Conservation (phyloP, 2,797 vertebrate species). For the Typhlichthys subterraneus region DNA sequence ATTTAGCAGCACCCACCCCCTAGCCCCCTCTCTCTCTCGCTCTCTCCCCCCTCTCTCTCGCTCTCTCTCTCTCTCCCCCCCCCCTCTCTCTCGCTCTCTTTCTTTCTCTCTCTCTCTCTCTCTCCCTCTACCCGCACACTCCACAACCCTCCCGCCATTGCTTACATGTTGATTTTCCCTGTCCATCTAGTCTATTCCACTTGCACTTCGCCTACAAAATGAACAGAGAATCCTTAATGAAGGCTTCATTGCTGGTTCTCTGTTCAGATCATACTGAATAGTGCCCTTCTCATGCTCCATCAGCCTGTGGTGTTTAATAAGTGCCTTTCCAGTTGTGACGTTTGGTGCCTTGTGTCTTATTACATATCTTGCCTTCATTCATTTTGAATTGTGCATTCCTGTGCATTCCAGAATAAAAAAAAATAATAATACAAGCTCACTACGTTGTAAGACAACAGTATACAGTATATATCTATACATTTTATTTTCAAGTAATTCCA, state of each 20-base stretch:
- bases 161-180: slow-evolving; percentile 56
- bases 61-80: slow-evolving; percentile 20
- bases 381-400: too few species aligned
- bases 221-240: neutral
- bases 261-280: slow-evolving; percentile 42
- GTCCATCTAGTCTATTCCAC: slow-evolving; percentile 27
- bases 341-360: too few species aligned
- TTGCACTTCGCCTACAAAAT: slow-evolving; percentile 23
- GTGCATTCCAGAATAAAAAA: too few species aligned
- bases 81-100: slow-evolving; percentile 26
- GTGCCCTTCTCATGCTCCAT: neutral
- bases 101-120: slow-evolving; percentile 37
- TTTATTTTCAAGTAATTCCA: too few species aligned
- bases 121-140: slow-evolving; percentile 22
- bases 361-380: too few species aligned
- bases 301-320: neutral
- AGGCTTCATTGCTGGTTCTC: slow-evolving; percentile 41
- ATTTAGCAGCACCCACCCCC: slow-evolving; percentile 64
- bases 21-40: neutral
- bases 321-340: too few species aligned
- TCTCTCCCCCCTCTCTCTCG: slow-evolving; percentile 27
- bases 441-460: too few species aligned
- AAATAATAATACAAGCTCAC: too few species aligned
- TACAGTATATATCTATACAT: too few species aligned
- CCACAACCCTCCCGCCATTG: slow-evolving; percentile 49